phyloP scores from a whole-genome alignment of 2,113 vertebrate species.

The Hipposideros armiger region DNA sequence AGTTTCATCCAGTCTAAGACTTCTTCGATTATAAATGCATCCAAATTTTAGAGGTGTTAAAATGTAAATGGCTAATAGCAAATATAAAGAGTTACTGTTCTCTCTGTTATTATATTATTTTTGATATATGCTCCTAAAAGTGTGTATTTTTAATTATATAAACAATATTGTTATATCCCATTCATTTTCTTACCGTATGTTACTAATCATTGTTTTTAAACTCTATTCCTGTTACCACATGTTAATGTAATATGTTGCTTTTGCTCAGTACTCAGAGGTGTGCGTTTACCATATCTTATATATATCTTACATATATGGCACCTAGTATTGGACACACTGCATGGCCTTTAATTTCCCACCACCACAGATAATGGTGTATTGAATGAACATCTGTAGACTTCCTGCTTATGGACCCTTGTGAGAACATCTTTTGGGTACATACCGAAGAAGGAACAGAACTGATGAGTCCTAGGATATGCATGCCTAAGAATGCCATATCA shows the following conservation, averaged over 20 bases:
- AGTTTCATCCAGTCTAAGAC: neutral
- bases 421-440: neutral
- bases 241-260: conserved; percentile 1
- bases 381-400: neutral
- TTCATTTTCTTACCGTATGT: neutral
- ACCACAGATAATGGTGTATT: neutral
- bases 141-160: neutral
- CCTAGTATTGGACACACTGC: neutral
- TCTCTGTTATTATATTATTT: neutral
- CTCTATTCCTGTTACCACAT: neutral
- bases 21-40: neutral
- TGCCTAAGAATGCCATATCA: neutral
- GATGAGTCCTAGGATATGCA: neutral
- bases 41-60: neutral
- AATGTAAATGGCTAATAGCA: neutral
- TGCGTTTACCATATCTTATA: neutral
- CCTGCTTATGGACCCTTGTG: neutral
- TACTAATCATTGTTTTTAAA: neutral
- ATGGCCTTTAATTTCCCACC: neutral
- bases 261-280: neutral
- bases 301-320: neutral
- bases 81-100: neutral
- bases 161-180: neutral
- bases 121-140: neutral
- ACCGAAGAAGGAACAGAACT: neutral